These are phyloP conservation scores for Urocynchramus pylzowi DNA, from an alignment of 2,113 vertebrate genomes.

Conservation along the genomic window DNA sequence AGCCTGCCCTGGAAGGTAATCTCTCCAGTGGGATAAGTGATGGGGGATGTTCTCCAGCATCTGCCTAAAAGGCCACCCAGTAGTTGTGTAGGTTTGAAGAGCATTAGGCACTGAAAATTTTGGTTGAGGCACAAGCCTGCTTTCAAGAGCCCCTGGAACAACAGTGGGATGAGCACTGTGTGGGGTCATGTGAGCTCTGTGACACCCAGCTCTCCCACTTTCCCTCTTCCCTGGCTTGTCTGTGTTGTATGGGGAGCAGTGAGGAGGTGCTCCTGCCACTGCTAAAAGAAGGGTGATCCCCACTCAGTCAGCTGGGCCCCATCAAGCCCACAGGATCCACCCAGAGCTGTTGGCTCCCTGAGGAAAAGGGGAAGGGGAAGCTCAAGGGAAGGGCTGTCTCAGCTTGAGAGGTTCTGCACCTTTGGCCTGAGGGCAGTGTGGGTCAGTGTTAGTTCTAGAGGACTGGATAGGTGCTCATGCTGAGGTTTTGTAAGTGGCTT, in stretches of 20 bases:
- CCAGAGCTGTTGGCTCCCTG: not conserved
- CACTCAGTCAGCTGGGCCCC: not conserved
- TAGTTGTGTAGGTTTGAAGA: not conserved
- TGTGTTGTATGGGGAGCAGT: not conserved
- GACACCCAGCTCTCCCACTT: too few species aligned
- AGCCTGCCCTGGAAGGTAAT: not conserved
- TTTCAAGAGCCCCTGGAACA: not conserved
- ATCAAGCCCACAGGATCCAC: not conserved
- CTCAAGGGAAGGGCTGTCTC: not conserved
- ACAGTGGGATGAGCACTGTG: rapidly evolving
- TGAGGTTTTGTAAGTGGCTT: too few species aligned
- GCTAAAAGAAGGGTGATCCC: not conserved
- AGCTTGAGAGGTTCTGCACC: not conserved
- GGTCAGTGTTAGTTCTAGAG: not conserved
- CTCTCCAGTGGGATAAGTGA: not conserved
- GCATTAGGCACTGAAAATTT: not conserved
- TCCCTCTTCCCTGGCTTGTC: not conserved
- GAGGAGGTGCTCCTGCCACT: not conserved
- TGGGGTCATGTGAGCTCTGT: not conserved
- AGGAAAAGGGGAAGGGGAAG: not conserved
- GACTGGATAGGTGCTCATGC: not conserved
- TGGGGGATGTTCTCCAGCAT: not conserved
- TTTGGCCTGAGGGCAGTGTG: not conserved
- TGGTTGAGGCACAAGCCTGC: not conserved
- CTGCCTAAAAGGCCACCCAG: not conserved